Conservation (phyloP, 2,113 vertebrate species). For the Phylloscopus trochilus region DNA sequence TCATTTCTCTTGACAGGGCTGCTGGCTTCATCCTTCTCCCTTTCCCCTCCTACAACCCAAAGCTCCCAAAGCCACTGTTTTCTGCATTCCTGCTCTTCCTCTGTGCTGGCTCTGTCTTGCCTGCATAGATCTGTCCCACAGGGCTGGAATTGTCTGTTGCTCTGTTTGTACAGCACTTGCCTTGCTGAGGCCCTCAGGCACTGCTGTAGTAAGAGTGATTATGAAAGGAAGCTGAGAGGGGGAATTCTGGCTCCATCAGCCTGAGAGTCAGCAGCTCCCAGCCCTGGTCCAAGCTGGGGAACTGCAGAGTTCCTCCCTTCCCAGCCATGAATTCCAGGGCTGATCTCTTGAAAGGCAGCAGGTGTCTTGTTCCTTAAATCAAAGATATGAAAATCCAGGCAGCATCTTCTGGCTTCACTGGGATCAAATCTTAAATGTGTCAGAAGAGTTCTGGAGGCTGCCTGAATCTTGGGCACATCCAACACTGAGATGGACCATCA, state of each 20-base stretch:
- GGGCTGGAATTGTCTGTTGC: background rate
- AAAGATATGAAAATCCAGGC: background rate
- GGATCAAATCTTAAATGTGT: background rate
- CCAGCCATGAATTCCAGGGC: background rate
- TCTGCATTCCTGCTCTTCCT: background rate
- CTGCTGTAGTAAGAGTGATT: background rate
- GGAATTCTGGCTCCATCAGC: background rate
- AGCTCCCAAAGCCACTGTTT: background rate
- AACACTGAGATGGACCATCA: background rate
- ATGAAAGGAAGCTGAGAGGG: background rate
- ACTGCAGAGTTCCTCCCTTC: background rate
- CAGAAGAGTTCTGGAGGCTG: background rate
- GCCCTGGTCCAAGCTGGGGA: accelerated
- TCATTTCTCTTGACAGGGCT: background rate
- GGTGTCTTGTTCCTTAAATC: background rate
- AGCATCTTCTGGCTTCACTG: background rate
- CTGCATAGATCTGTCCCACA: accelerated
- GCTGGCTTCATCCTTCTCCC: background rate
- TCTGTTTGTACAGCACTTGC: background rate
- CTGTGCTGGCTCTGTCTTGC: background rate
- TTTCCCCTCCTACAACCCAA: background rate
- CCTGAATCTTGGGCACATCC: background rate
- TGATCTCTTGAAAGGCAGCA: background rate
- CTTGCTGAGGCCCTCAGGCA: background rate
- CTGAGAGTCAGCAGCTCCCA: background rate